These are phyloP conservation scores for Coccyzus lansbergi DNA, from an alignment of 2,797 vertebrate genomes.

Conservation along the genomic window DNA sequence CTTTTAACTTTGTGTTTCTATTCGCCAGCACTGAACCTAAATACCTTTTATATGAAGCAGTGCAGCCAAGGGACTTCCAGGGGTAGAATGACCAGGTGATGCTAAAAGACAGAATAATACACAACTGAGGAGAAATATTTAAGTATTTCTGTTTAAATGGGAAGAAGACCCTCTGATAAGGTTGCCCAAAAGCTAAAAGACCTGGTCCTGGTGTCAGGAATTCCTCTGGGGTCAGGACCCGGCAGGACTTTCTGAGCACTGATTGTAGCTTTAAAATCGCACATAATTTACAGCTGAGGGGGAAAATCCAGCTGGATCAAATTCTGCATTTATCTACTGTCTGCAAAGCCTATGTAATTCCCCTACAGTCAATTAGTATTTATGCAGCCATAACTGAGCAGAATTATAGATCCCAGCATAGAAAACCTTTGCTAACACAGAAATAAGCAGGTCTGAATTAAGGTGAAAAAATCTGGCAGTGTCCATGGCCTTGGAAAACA, in stretches of 20 bases:
- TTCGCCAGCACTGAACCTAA: background rate
- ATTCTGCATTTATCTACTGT: background rate
- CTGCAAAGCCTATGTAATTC: slow-evolving; percentile 9
- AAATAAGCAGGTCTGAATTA: background rate
- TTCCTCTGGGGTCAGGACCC: background rate
- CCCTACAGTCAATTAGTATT: background rate
- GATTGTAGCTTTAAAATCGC: background rate
- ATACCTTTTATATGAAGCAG: background rate
- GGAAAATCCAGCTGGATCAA: slow-evolving; percentile 18
- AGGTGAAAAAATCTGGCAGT: slow-evolving; percentile 4
- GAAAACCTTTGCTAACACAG: slow-evolving; percentile 11
- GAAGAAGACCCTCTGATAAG: fast-evolving
- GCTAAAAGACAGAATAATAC: background rate
- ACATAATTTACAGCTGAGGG: background rate
- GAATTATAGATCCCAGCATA: slow-evolving; percentile 12
- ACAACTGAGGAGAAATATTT: background rate
- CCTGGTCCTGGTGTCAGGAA: too few species aligned
- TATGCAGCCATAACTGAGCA: background rate
- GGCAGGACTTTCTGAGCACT: background rate
- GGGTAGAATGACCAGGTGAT: background rate
- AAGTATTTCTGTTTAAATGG: background rate
- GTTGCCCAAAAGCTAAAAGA: background rate
- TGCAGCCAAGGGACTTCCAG: background rate
- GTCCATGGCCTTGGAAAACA: background rate
- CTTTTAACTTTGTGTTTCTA: background rate